A percentile compares a stretch with the other conserved stretches of the same genome.
phyloP scores from a whole-genome alignment of 2,113 vertebrate species.

The Dinomys branickii region DNA sequence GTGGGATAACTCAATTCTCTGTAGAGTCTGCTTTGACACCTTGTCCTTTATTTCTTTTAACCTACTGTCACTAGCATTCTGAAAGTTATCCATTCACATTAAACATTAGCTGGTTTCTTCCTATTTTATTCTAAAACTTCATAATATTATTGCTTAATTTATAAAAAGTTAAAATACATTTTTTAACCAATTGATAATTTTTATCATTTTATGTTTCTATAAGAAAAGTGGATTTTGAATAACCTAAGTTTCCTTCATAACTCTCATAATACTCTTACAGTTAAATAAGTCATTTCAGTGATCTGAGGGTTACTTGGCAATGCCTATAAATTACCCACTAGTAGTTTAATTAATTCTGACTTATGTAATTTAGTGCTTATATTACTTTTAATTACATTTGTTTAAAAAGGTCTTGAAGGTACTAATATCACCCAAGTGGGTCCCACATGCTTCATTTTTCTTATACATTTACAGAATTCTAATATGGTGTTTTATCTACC shows the following conservation, averaged over 20 bases:
- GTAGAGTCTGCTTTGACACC: background rate
- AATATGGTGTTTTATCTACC: background rate
- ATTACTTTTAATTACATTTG: conserved; percentile 61
- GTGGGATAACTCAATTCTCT: background rate
- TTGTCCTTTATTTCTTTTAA: background rate
- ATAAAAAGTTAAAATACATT: background rate
- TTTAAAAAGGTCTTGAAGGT: conserved; percentile 61
- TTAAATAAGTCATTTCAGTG: background rate
- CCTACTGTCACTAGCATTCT: background rate
- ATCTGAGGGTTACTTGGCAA: conserved; percentile 44
- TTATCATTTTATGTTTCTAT: background rate
- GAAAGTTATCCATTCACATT: background rate
- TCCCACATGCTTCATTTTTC: conserved; percentile 40
- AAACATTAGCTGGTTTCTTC: background rate
- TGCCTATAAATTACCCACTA: conserved; percentile 31
- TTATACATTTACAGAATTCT: conserved; percentile 28
- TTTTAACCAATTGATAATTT: background rate
- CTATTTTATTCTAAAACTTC: background rate
- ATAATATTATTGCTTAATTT: background rate
- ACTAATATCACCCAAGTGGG: conserved; percentile 23
- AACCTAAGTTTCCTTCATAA: background rate
- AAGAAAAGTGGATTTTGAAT: background rate
- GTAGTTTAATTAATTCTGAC: conserved; percentile 59
- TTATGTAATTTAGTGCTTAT: conserved; percentile 46
- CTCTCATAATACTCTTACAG: background rate